Percentiles rank a stretch among this genome's conserved stretches.
Evolutionary conservation across 2,888 invertebrate species (phyloP).

Genomic region (Hydrotaea cyrtoneurina): DNA sequence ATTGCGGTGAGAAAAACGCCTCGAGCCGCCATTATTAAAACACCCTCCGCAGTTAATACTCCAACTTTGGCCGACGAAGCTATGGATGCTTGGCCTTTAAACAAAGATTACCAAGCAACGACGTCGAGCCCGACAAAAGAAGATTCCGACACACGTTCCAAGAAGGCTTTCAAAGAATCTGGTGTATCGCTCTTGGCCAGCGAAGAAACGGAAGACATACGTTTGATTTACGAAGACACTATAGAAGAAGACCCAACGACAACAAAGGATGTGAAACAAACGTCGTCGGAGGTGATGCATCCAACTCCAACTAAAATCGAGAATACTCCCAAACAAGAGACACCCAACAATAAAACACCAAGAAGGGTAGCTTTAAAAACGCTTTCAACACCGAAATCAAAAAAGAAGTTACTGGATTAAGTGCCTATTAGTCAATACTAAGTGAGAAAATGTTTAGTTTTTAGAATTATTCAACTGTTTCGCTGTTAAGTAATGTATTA

Average conservation of each 20-base stretch:
- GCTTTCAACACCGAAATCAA: slow-evolving; percentile 88
- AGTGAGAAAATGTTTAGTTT: too few species aligned
- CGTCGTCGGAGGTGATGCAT: background rate
- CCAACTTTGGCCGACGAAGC: slow-evolving; percentile 75
- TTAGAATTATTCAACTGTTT: background rate
- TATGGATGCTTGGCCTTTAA: slow-evolving; percentile 76
- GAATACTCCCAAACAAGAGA: slow-evolving; percentile 69
- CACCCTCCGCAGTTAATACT: slow-evolving; percentile 65
- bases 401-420: slow-evolving; percentile 81
- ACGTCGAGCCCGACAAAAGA: background rate
- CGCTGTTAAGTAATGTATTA: background rate
- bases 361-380: slow-evolving; percentile 88
- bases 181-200: slow-evolving; percentile 46
- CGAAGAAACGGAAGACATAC: slow-evolving; percentile 82
- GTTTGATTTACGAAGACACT: slow-evolving; percentile 84
- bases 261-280: background rate
- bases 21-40: slow-evolving; percentile 70
- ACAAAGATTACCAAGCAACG: slow-evolving; percentile 31
- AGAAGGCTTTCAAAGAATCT: slow-evolving; percentile 38
- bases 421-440: background rate
- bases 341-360: slow-evolving; percentile 82
- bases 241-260: slow-evolving; percentile 70
- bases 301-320: slow-evolving; percentile 20
- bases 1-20: slow-evolving; percentile 80
- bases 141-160: background rate